These are phyloP conservation scores for Menidia menidia DNA, from an alignment of 2,797 vertebrate genomes.

Conservation along the genomic window DNA sequence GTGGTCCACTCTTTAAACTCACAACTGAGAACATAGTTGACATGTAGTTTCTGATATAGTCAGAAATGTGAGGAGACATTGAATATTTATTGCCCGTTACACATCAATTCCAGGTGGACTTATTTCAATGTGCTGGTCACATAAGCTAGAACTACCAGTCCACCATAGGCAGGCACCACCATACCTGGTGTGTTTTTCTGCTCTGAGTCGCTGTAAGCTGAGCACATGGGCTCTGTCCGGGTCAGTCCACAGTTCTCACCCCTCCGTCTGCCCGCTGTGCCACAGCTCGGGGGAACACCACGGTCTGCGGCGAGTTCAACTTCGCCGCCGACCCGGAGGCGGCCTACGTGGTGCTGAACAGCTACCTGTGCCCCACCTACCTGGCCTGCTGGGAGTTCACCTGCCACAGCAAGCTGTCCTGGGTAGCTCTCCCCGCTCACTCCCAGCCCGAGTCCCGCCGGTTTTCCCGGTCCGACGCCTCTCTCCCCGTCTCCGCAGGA, in stretches of 20 bases:
- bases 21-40: no score
- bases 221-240: no score
- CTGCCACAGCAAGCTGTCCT: conserved; percentile 79
- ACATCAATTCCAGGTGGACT: no score
- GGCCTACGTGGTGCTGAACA: conserved; percentile 85
- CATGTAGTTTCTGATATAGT: no score
- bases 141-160: no score
- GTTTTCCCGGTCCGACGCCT: conserved; percentile 74
- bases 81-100: no score
- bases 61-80: no score
- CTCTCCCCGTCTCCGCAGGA: conserved; percentile 59
- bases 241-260: background rate
- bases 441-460: conserved; percentile 78
- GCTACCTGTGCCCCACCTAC: conserved; percentile 81
- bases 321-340: conserved; percentile 86
- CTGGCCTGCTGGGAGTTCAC: conserved; percentile 86
- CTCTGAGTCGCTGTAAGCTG: no score
- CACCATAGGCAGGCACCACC: no score
- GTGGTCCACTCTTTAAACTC: no score
- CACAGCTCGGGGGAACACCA: conserved; percentile 84
- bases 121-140: no score
- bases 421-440: conserved; percentile 61
- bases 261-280: background rate
- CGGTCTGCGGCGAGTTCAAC: conserved; percentile 84
- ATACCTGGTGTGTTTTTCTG: no score